Evolutionary conservation across 2,113 vertebrate species (phyloP), one percentile per base, ranked within the genome.

Genomic region (Chaetura pelagica): DNA sequence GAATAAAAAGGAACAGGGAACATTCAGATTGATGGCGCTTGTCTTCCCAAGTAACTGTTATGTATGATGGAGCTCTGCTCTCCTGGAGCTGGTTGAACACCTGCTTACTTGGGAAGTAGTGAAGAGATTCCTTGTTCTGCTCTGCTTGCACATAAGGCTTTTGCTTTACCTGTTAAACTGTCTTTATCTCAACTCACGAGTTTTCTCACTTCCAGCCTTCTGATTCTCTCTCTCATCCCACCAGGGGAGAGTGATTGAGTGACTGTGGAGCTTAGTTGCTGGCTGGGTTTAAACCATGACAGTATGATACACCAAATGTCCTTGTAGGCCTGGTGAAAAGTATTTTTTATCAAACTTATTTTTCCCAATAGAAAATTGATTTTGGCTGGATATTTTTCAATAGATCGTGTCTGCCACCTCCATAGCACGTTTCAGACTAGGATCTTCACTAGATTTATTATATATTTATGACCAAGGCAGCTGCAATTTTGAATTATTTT

Each of bases 61-160:
- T 42, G 40, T 42, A 42, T 9, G 40, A 42, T 42, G 40, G 40
- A 42, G 14, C 40, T 12, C 40, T 9, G 42, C 20, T 67, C 13
- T 35, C 20, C 62, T 51, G 54, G 30, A 21, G 19, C 4, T 30
- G 20, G 46, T 32, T 32, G 35, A 34, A 26, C 35, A 52, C 21
- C 26, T 51, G 16, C 19, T 12, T 62, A 12, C 7, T 5, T 4
- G 1, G 35, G 12, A 76, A 79, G 15, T 0, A 1, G 13, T 30
- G 17, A 77, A 40, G 15, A 2, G 59, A 82, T 63, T 54, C 10
- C 13, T 77, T 64, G n/a, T 7, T 82, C 72, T 63, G 4, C 26
- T 76, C 74, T 7, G 1, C 15, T 67, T 75, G 24, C 0, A 3
- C 19, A 5, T 0, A 5, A 2, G 1, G 29, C 4, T 63, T 72